These are phyloP conservation scores for Centrocercus urophasianus DNA, from an alignment of 2,113 vertebrate genomes.

Conservation along the genomic window DNA sequence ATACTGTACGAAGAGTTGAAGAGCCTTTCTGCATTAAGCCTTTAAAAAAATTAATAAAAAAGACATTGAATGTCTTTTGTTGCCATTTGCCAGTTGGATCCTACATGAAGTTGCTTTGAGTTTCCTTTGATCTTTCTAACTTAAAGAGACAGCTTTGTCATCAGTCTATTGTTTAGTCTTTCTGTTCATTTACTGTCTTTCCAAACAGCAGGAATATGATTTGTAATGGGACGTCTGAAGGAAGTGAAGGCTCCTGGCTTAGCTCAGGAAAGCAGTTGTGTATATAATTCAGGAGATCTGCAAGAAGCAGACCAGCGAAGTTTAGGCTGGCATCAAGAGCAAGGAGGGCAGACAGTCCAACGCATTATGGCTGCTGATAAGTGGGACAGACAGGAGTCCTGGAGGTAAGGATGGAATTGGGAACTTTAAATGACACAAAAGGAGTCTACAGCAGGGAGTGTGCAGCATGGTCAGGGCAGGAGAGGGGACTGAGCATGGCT, in stretches of 20 bases:
- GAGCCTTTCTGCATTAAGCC: not conserved
- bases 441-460: fast-evolving
- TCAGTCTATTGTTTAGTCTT: not conserved
- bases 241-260: conserved; percentile 4
- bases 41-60: not conserved
- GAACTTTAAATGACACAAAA: not conserved
- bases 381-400: not conserved
- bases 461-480: not conserved
- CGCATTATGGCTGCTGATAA: not conserved
- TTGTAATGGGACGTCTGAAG: not conserved
- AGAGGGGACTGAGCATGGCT: not conserved
- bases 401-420: not conserved
- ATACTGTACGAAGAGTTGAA: not conserved
- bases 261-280: not conserved
- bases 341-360: not conserved
- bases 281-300: not conserved
- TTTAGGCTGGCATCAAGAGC: not conserved
- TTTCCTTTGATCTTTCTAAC: not conserved
- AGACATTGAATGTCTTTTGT: not conserved
- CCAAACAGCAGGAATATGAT: not conserved
- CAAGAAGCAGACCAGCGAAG: not conserved
- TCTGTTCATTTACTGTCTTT: not conserved
- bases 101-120: not conserved
- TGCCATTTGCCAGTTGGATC: not conserved
- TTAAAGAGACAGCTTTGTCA: not conserved